Evolutionary conservation across 2,888 invertebrate species (phyloP).

Genomic region (Trissoscelio sp.): DNA sequence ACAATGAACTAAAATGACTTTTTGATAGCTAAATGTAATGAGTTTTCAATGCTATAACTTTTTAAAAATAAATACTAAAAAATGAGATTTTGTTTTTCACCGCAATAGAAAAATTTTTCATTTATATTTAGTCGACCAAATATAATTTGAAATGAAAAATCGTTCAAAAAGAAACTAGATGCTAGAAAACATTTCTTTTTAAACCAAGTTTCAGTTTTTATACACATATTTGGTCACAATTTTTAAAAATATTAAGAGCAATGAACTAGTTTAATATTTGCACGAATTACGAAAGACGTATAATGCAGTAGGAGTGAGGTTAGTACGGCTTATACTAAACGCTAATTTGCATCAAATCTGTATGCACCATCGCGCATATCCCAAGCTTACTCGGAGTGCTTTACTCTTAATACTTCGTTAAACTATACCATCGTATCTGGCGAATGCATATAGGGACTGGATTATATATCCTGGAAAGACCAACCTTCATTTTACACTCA

Average conservation of each 20-base stretch:
- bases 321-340: slow-evolving; percentile 79
- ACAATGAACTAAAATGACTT: too few relatives aligned
- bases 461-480: slow-evolving; percentile 29
- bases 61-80: too few relatives aligned
- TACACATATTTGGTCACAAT: too few relatives aligned
- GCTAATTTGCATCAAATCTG: slow-evolving; percentile 81
- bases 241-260: slow-evolving; percentile 32
- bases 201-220: too few relatives aligned
- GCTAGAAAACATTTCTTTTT: too few relatives aligned
- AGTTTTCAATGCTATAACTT: too few relatives aligned
- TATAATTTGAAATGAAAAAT: too few relatives aligned
- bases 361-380: slow-evolving; percentile 81
- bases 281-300: slow-evolving; percentile 67
- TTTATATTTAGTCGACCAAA: too few relatives aligned
- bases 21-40: too few relatives aligned
- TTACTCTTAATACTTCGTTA: slow-evolving; percentile 80
- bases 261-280: slow-evolving; percentile 64
- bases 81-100: too few relatives aligned
- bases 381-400: slow-evolving; percentile 79
- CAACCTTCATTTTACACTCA: slow-evolving; percentile 3
- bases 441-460: slow-evolving; percentile 34
- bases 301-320: slow-evolving; percentile 68
- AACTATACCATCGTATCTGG: slow-evolving; percentile 63
- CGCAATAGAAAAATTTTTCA: too few relatives aligned
- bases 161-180: too few relatives aligned